Percentiles rank a stretch among this genome's conserved stretches.
These are phyloP conservation scores for Molothrus ater DNA, from an alignment of 2,797 vertebrate species.

Conservation along the genomic window DNA sequence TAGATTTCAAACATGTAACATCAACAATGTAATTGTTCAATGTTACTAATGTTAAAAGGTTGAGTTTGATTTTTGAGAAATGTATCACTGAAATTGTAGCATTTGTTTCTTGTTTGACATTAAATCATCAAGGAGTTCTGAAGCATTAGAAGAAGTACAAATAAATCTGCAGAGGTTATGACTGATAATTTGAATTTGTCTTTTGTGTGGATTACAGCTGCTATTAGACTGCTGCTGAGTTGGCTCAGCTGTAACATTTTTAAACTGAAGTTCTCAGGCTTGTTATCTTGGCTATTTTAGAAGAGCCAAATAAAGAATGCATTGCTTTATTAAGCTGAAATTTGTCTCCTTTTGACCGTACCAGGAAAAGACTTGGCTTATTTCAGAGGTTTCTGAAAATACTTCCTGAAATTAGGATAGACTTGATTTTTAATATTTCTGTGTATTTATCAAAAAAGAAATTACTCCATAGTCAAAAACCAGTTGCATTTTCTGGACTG, in stretches of 20 bases:
- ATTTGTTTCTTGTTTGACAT: neutral
- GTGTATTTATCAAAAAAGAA: neutral
- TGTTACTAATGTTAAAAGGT: neutral
- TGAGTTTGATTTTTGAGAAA: neutral
- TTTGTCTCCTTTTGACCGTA: neutral
- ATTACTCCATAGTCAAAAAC: neutral
- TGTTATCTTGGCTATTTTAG: neutral
- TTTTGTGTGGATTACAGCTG: slow-evolving; percentile 1
- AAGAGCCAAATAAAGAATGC: neutral
- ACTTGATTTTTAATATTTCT: neutral
- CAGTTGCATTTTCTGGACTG: neutral
- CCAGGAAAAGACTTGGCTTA: neutral
- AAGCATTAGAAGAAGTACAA: neutral
- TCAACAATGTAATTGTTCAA: neutral
- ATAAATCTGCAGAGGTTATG: neutral
- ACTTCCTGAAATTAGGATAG: neutral
- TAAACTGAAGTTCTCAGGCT: neutral
- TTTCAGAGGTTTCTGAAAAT: neutral
- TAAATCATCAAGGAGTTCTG: neutral
- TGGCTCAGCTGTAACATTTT: neutral
- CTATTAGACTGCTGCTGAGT: neutral
- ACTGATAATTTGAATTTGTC: neutral
- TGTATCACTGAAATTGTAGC: neutral
- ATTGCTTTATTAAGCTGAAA: neutral
- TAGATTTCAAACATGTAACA: neutral